Evolutionary conservation across 2,888 invertebrate genomes (phyloP), one percentile per base, ranked within the genome.

Genomic region (Drosophila anceps): DNA sequence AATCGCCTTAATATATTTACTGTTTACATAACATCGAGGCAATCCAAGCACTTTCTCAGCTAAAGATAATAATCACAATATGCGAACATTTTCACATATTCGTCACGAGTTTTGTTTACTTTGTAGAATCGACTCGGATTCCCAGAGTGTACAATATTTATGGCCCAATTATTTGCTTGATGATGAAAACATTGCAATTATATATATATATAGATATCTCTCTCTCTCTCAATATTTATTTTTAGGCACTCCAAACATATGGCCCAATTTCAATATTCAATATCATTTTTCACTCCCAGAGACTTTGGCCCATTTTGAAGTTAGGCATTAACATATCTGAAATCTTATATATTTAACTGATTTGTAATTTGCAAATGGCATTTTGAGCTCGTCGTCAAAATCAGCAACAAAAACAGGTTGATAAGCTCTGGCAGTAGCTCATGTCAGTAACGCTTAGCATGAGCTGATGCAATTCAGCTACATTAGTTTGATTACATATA

Each of bases 381-480:
- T 31, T 41, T 35, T 13, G 9, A 31, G 31, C n/a, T 58, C 24
- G 24, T 9, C 44, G 27, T 64, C n/a, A 18, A 63, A 20, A 27
- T 46, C 46, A 46, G 24, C 1, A 9, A 12, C 6, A 41, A 27
- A 51, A 65, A 43, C 33, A 35, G 27, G 15, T 35, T 43, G 65
- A 65, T 65, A 43, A 51, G 64, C 50, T 18, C 9, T 20, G 29
- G 29, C 59, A 29, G 15, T 39, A 39, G 48, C 35, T 44, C 29
- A 37, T 29, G 20, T 37, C n/a, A 29, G 15, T 29, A 48, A n/a
- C 39, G 48, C 18, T 64, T 48, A 33, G 41, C 41, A n/a, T 20
- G 18, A 29, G 39, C 41, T 63, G 33, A 43, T 54, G 29, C 39
- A 13, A 54, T 48, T 55, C 46, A 41, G 67, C 48, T n/a, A 39